Evolutionary conservation across 2,113 vertebrate genomes (phyloP).

Genomic region (Cettia cetti): DNA sequence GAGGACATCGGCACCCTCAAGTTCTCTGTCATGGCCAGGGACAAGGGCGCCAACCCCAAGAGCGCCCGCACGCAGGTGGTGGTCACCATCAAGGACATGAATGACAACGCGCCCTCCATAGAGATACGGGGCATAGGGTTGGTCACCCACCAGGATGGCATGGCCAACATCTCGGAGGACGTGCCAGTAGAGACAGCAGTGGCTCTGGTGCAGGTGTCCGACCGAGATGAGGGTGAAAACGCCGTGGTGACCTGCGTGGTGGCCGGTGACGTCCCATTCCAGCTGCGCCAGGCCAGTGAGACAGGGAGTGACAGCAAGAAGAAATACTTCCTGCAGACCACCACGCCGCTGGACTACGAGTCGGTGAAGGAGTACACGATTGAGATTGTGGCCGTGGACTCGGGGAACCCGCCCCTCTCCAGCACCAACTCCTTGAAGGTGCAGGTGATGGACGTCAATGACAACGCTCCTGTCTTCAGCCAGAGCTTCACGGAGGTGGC

Average conservation of each 20-base stretch:
- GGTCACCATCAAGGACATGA: constrained; percentile 89
- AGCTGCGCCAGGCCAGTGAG: constrained; percentile 89
- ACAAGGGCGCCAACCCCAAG: constrained; percentile 89
- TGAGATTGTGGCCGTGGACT: constrained; percentile 94
- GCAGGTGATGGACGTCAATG: constrained; percentile 93
- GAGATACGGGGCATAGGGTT: constrained; percentile 94
- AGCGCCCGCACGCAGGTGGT: constrained; percentile 86
- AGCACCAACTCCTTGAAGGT: constrained; percentile 96
- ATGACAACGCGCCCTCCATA: constrained; percentile 90
- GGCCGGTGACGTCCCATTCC: constrained; percentile 92
- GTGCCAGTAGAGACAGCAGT: constrained; percentile 91
- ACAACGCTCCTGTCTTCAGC: constrained; percentile 88
- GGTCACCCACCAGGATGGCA: constrained; percentile 89
- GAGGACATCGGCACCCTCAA: constrained; percentile 88
- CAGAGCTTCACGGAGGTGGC: constrained; percentile 85
- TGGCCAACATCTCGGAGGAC: constrained; percentile 96
- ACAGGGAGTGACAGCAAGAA: constrained; percentile 90
- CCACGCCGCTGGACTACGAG: constrained; percentile 90
- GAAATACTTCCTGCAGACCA: constrained; percentile 97
- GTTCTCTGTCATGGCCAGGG: constrained; percentile 90
- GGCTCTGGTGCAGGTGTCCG: constrained; percentile 94
- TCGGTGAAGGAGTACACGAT: constrained; percentile 90
- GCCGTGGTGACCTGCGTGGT: constrained; percentile 95
- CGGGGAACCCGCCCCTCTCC: constrained; percentile 93
- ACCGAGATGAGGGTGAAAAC: constrained; percentile 93